A percentile compares a stretch with the other conserved stretches of the same genome.
Evolutionary conservation across 2,888 invertebrate species (phyloP).

Genomic region (Geophilus truncorum): DNA sequence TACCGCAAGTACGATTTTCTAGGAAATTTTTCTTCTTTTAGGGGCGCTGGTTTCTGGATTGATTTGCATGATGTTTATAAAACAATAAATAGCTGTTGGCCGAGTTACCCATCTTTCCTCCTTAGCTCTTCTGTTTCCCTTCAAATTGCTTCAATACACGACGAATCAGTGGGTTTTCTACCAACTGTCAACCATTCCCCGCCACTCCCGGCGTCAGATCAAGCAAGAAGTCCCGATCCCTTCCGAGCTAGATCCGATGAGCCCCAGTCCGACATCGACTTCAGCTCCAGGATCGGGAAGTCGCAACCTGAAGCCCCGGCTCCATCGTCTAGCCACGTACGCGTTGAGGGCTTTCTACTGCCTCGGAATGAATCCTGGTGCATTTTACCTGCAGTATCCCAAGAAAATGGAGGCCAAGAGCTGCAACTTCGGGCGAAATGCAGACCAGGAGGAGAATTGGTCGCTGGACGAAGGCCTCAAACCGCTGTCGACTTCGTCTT

Average conservation of each 20-base stretch:
- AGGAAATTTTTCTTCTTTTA: background rate
- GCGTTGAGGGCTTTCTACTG: background rate
- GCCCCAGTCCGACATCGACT: background rate
- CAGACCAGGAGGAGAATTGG: background rate
- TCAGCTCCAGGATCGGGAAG: background rate
- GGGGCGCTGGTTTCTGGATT: background rate
- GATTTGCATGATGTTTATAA: background rate
- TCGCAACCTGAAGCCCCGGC: background rate
- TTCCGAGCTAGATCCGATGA: background rate
- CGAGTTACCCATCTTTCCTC: background rate
- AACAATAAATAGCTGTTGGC: background rate
- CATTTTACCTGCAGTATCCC: background rate
- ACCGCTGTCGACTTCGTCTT: background rate
- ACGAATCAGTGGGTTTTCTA: slow-evolving; percentile 10
- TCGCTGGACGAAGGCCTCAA: background rate
- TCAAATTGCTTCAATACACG: slow-evolving; percentile 6
- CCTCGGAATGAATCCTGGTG: slow-evolving; percentile 23
- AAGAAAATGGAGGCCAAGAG: background rate
- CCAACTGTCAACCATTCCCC: background rate
- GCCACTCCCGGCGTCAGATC: background rate
- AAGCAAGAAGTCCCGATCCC: background rate
- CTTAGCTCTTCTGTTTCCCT: background rate
- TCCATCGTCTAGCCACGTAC: background rate
- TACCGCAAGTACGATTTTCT: no score
- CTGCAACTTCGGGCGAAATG: background rate